These are phyloP conservation scores for Unio pictorum DNA, from an alignment of 2,888 invertebrate species.

Conservation along the genomic window DNA sequence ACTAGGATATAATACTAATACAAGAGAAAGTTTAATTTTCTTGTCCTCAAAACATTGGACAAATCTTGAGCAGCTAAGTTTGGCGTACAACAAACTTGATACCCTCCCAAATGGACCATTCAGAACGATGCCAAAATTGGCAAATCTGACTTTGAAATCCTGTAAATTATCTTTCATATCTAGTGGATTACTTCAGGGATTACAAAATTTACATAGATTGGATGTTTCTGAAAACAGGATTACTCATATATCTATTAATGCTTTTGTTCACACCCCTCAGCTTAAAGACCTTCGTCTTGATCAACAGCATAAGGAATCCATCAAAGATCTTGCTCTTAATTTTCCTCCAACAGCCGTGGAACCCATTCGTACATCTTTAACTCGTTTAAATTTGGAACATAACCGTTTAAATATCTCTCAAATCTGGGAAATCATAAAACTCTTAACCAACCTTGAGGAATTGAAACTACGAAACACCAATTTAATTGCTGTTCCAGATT, in stretches of 20 bases:
- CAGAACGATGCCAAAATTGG: constrained; percentile 37
- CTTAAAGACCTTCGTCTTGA: too few relatives aligned
- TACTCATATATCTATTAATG: too few relatives aligned
- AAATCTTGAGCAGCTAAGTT: constrained; percentile 36
- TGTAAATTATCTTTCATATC: neutral
- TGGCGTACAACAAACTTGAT: constrained; percentile 39
- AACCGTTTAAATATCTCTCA: too few relatives aligned
- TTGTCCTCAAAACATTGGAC: constrained; percentile 22
- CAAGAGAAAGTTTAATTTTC: constrained; percentile 3
- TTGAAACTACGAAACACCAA: too few relatives aligned
- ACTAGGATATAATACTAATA: neutral
- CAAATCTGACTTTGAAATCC: constrained; percentile 34
- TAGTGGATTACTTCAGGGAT: too few relatives aligned
- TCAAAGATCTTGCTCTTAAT: neutral
- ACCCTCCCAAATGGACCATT: constrained; percentile 43
- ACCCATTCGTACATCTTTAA: constrained; percentile 67
- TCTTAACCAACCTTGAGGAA: too few relatives aligned
- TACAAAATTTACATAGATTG: too few relatives aligned
- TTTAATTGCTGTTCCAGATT: constrained; percentile 44
- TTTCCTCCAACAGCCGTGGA: too few relatives aligned
- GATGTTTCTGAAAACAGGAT: too few relatives aligned
- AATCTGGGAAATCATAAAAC: too few relatives aligned
- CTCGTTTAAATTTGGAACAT: constrained; percentile 32
- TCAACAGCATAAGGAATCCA: too few relatives aligned
- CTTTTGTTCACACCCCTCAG: too few relatives aligned